phyloP scores from a whole-genome alignment of 1,140 invertebrate species.

The Monochamus saltuarius region DNA sequence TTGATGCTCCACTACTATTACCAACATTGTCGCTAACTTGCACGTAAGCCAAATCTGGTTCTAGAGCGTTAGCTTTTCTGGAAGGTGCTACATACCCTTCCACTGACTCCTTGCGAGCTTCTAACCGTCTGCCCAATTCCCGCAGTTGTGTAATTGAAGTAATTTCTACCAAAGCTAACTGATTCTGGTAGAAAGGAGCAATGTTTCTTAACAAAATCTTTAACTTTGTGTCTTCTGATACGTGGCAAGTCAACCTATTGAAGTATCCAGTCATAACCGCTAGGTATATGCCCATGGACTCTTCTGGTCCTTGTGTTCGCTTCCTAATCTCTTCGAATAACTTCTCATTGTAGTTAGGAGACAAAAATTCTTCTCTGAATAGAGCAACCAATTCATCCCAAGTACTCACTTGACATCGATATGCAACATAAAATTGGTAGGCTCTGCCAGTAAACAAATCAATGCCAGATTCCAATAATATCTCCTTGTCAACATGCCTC shows the following conservation, averaged over 20 bases:
- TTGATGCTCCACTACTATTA: not conserved
- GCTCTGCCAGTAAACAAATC: no score
- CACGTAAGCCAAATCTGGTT: slow-evolving; percentile 27
- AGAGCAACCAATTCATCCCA: slow-evolving; percentile 34
- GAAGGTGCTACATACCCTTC: slow-evolving; percentile 17
- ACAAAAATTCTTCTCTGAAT: slow-evolving; percentile 37
- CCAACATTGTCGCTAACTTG: no score
- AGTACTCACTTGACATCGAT: slow-evolving; percentile 20
- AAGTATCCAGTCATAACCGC: slow-evolving; percentile 42
- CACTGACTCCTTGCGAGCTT: no score
- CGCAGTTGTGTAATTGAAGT: slow-evolving; percentile 13
- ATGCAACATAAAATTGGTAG: no score
- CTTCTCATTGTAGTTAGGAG: slow-evolving; percentile 39
- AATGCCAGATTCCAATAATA: no score
- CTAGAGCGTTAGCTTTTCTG: not conserved
- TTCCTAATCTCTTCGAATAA: slow-evolving; percentile 39
- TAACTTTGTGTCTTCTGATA: slow-evolving; percentile 18
- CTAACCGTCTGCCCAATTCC: slow-evolving; percentile 11
- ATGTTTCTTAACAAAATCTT: slow-evolving; percentile 20
- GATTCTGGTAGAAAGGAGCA: slow-evolving; percentile 26
- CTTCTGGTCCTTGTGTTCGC: slow-evolving; percentile 41
- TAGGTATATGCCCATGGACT: slow-evolving; percentile 43
- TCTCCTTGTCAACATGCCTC: no score
- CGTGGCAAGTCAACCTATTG: slow-evolving; percentile 26
- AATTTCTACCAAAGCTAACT: slow-evolving; percentile 24